These are phyloP conservation scores for Pocillopora meandrina DNA, from an alignment of 92 coral and sea anemone genomes.

Conservation along the genomic window DNA sequence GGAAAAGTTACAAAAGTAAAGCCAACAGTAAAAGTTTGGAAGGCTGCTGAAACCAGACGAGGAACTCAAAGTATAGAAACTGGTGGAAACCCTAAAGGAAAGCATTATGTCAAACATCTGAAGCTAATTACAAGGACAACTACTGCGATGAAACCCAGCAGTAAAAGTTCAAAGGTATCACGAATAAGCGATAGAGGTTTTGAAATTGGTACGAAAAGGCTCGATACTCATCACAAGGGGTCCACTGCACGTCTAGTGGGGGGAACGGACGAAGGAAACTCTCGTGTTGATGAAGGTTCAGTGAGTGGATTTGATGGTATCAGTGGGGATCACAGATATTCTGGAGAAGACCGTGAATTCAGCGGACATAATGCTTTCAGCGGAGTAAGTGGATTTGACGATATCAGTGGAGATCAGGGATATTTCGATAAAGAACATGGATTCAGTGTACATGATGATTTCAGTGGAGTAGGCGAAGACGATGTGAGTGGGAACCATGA, in stretches of 20 bases:
- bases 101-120: not conserved
- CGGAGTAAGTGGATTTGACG: not conserved
- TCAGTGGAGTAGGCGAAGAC: slow-evolving; percentile 22
- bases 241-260: not conserved
- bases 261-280: not conserved
- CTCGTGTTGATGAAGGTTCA: not conserved
- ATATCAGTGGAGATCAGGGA: slow-evolving; percentile 12
- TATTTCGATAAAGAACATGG: slow-evolving; percentile 4
- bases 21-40: not conserved
- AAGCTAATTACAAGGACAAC: not conserved
- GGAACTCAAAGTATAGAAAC: not conserved
- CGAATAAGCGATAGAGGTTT: not conserved
- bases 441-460: not conserved
- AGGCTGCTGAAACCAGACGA: not conserved
- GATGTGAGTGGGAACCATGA: slow-evolving; percentile 20
- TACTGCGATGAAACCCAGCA: not conserved
- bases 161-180: not conserved
- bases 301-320: not conserved
- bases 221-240: not conserved
- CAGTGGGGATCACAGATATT: not conserved
- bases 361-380: slow-evolving; percentile 4
- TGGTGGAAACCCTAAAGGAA: not conserved
- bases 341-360: not conserved
- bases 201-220: not conserved
- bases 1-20: not conserved